Percentiles rank a stretch among this genome's conserved stretches.
Evolutionary conservation across 2,113 vertebrate genomes (phyloP).

Genomic region (Eubucco bourcierii): DNA sequence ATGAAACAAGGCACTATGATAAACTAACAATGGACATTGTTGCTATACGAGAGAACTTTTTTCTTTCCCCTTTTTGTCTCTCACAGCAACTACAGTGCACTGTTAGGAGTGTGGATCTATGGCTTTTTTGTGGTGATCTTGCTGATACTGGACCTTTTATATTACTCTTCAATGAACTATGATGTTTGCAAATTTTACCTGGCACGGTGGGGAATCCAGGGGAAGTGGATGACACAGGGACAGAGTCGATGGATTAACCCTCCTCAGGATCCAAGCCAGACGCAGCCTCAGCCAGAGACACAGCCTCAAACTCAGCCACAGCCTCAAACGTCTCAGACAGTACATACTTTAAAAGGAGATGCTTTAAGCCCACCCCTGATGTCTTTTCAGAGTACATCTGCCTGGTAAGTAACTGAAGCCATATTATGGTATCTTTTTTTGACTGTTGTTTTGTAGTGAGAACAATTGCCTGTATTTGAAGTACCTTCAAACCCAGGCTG

Average conservation of each 20-base stretch:
- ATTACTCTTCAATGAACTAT: constrained; percentile 98
- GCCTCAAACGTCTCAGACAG: constrained; percentile 77
- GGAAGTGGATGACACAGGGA: constrained; percentile 91
- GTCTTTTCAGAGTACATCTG: constrained; percentile 89
- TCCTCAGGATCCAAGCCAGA: constrained; percentile 77
- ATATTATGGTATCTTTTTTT: not conserved
- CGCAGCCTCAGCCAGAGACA: constrained; percentile 66
- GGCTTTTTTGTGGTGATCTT: constrained; percentile 94
- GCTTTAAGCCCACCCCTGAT: constrained; percentile 85
- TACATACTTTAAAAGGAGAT: constrained; percentile 84
- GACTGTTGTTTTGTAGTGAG: not conserved
- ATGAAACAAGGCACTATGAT: not conserved
- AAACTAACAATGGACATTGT: not conserved
- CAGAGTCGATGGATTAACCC: constrained; percentile 85
- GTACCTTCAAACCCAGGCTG: not conserved
- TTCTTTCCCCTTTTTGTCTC: constrained; percentile 16
- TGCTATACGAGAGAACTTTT: not conserved
- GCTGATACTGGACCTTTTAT: constrained; percentile 92
- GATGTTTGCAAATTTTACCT: constrained; percentile 93
- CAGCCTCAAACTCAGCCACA: constrained; percentile 64
- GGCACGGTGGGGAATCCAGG: constrained; percentile 93
- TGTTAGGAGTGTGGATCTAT: constrained; percentile 98
- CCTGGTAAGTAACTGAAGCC: constrained; percentile 90
- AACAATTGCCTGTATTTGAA: not conserved
- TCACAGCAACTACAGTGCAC: constrained; percentile 93